Evolutionary conservation across 2,797 vertebrate species (phyloP).

Genomic region (Sebastes trivittatus): DNA sequence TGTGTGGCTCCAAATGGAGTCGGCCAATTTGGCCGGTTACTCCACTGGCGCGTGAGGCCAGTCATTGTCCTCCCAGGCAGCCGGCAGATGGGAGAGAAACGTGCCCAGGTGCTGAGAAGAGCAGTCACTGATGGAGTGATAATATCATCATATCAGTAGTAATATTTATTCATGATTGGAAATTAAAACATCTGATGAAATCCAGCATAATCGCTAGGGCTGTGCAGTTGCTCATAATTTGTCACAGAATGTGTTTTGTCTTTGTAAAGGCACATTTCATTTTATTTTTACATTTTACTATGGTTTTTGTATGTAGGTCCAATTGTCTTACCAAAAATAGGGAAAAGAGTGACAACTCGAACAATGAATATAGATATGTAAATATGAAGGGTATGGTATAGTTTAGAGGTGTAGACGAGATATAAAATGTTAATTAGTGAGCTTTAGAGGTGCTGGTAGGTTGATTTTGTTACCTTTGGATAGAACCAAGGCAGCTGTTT

Average conservation of each 20-base stretch:
- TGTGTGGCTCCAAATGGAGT: constrained; percentile 33
- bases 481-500: not conserved
- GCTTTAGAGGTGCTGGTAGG: not conserved
- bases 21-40: constrained; percentile 50
- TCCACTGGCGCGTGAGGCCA: constrained; percentile 26
- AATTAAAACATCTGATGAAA: constrained; percentile 15
- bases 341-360: not conserved
- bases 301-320: not conserved
- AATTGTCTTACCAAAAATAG: not conserved
- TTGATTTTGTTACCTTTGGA: not conserved
- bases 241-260: not conserved
- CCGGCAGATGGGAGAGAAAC: constrained; percentile 54
- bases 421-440: not conserved
- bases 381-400: not conserved
- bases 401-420: not conserved
- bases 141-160: constrained; percentile 10
- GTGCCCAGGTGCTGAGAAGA: constrained; percentile 43
- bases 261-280: not conserved
- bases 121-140: constrained; percentile 38
- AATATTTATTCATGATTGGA: constrained; percentile 12
- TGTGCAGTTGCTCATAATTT: not conserved
- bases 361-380: not conserved
- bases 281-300: not conserved
- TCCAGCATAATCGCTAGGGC: not conserved
- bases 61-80: constrained; percentile 57